phyloP scores from a whole-genome alignment of 2,113 vertebrate species.

The Carollia perspicillata region DNA sequence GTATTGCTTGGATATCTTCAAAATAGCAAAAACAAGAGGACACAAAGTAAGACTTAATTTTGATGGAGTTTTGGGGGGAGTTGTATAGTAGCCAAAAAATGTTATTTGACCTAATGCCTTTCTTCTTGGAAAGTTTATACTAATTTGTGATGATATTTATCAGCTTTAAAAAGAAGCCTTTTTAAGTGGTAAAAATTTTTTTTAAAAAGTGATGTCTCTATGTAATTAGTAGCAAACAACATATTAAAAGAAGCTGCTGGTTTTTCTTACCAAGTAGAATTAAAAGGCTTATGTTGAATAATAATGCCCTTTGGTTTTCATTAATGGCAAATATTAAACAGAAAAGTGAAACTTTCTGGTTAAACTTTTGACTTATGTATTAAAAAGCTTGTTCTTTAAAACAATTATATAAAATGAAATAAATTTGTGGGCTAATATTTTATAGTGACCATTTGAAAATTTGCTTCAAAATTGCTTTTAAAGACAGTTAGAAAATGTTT shows the following conservation, averaged over 20 bases:
- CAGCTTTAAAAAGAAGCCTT: neutral
- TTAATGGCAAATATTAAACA: constrained; percentile 10
- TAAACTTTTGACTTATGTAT: neutral
- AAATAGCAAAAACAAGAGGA: constrained; percentile 92
- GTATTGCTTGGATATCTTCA: constrained; percentile 95
- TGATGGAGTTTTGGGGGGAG: neutral
- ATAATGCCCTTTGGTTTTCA: constrained; percentile 16
- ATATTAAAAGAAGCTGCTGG: neutral
- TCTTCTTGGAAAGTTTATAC: neutral
- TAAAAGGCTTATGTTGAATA: neutral
- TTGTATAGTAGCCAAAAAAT: neutral
- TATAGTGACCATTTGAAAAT: constrained; percentile 24
- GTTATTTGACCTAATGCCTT: neutral
- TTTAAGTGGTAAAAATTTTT: neutral
- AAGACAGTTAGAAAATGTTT: neutral
- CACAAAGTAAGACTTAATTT: constrained; percentile 88
- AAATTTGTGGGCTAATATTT: neutral
- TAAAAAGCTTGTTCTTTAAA: neutral
- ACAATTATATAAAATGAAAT: neutral
- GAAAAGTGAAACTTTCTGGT: neutral
- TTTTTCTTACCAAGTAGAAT: constrained; percentile 35
- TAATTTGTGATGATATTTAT: constrained; percentile 12
- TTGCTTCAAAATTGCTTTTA: constrained; percentile 43
- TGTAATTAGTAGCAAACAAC: neutral
- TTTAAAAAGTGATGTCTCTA: neutral